Evolutionary conservation across 2,113 vertebrate genomes (phyloP).

Genomic region (Oophaga pumilio): DNA sequence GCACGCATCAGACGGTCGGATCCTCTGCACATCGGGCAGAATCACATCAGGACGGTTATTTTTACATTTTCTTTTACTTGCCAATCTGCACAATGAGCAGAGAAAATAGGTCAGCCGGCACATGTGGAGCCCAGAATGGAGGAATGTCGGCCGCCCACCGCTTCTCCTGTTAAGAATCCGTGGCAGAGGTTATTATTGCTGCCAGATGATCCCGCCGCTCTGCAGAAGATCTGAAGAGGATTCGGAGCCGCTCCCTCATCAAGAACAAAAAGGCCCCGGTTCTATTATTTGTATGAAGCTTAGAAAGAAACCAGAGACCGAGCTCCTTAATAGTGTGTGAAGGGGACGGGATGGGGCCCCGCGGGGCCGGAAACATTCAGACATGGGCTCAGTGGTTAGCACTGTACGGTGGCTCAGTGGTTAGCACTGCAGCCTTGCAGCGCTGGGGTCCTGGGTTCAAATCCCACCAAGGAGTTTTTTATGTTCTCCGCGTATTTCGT

Average conservation of each 20-base stretch:
- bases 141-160: background rate
- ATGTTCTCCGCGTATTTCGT: too few relatives aligned
- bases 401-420: too few relatives aligned
- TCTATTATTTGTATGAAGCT: background rate
- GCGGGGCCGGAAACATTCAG: too few relatives aligned
- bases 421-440: too few relatives aligned
- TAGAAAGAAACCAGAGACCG: background rate
- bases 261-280: background rate
- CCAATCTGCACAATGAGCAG: background rate
- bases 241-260: background rate
- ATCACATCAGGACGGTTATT: background rate
- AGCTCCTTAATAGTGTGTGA: too few relatives aligned
- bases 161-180: background rate
- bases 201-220: background rate
- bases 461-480: too few relatives aligned
- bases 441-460: too few relatives aligned
- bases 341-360: too few relatives aligned
- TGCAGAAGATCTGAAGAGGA: background rate
- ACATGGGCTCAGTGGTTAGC: too few relatives aligned
- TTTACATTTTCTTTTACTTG: slow-evolving; percentile 17
- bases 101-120: slow-evolving; percentile 32
- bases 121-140: background rate
- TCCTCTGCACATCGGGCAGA: background rate
- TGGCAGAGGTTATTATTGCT: background rate
- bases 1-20: background rate